These are phyloP conservation scores for Hirudinaria manillensis DNA, from an alignment of 2,888 invertebrate species.

Conservation along the genomic window DNA sequence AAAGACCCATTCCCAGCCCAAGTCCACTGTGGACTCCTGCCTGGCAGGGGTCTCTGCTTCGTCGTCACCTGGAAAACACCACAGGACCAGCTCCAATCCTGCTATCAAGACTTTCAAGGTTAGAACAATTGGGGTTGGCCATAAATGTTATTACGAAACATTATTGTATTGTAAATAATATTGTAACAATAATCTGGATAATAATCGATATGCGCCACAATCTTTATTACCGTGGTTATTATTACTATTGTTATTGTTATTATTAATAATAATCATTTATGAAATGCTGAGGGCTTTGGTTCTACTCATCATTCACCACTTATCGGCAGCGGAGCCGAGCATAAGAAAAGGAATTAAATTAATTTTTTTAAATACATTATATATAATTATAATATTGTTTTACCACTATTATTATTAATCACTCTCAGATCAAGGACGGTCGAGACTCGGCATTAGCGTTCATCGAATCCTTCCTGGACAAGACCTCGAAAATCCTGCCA, in stretches of 20 bases:
- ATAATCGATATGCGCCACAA: no score
- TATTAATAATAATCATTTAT: no score
- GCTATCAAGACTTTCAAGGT: slow-evolving; percentile 28
- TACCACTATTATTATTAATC: background rate
- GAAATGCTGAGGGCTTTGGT: no score
- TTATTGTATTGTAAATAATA: no score
- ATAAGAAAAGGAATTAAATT: background rate
- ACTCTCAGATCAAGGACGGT: slow-evolving; percentile 1
- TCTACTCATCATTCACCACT: no score
- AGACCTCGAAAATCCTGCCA: background rate
- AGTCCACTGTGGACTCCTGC: slow-evolving; percentile 18
- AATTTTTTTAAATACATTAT: background rate
- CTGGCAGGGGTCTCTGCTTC: background rate
- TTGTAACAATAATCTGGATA: no score
- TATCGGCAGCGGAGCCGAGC: no score
- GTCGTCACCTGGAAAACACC: background rate
- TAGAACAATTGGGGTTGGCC: background rate
- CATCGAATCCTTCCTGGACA: slow-evolving; percentile 24
- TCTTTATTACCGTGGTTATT: no score
- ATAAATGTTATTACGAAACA: background rate
- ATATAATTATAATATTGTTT: background rate
- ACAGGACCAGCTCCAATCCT: slow-evolving; percentile 27
- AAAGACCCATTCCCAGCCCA: slow-evolving; percentile 33
- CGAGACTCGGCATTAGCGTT: background rate
- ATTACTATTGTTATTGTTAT: background rate